A percentile compares a stretch with the other conserved stretches of the same genome.
Conservation (phyloP, 2,797 vertebrate genomes). For the Poecile montanus region DNA sequence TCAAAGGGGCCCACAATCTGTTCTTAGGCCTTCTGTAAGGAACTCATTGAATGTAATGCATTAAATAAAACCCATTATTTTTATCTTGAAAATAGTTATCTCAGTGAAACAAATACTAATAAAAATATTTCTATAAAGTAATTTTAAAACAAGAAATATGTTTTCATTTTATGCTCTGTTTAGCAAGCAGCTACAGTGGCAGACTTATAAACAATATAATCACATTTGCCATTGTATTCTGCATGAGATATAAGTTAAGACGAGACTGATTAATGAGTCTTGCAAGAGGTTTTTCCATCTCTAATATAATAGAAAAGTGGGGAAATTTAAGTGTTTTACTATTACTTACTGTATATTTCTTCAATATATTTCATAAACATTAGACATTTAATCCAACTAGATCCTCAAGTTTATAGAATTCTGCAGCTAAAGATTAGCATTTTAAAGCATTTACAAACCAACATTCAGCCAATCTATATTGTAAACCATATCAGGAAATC, state of each 20-base stretch:
- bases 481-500: background rate
- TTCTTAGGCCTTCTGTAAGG: background rate
- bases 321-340: background rate
- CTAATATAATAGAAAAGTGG: background rate
- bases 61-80: background rate
- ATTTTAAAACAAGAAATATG: background rate
- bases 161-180: constrained; percentile 31
- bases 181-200: background rate
- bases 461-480: background rate
- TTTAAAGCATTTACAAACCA: background rate
- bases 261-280: background rate
- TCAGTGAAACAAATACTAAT: background rate
- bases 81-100: background rate
- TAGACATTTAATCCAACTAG: background rate
- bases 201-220: background rate
- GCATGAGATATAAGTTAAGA: background rate
- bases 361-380: background rate
- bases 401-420: background rate
- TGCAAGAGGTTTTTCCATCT: background rate
- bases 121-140: background rate
- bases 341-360: background rate
- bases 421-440: background rate
- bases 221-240: background rate
- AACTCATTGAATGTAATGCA: background rate
- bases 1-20: background rate